Percentiles rank a stretch among this genome's conserved stretches.
phyloP scores from a whole-genome alignment of 2,113 vertebrate genomes.

The Triplophysa rosa region DNA sequence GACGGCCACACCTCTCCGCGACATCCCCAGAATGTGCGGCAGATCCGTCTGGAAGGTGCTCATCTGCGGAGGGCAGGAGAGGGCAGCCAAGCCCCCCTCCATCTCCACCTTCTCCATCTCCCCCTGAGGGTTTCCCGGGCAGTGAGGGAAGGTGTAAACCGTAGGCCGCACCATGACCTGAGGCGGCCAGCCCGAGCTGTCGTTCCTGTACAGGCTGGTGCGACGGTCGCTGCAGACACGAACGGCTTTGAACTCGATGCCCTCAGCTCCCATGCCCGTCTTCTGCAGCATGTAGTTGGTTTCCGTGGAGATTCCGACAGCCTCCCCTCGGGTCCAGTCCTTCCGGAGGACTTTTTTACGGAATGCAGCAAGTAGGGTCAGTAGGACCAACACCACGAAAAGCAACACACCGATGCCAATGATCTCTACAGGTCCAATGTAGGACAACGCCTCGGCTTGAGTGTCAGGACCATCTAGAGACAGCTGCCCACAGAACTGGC shows the following conservation, averaged over 20 bases:
- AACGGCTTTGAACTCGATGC: constrained; percentile 85
- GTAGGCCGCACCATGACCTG: constrained; percentile 91
- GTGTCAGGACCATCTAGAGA: constrained; percentile 75
- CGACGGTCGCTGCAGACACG: constrained; percentile 69
- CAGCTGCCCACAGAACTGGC: constrained; percentile 79
- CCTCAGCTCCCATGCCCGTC: constrained; percentile 72
- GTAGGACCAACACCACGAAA: constrained; percentile 84
- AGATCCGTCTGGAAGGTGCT: constrained; percentile 87
- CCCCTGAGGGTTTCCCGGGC: constrained; percentile 53
- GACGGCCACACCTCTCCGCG: constrained; percentile 87
- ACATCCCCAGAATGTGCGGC: constrained; percentile 76
- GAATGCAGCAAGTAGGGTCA: constrained; percentile 84
- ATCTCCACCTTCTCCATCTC: constrained; percentile 59
- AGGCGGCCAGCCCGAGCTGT: constrained; percentile 79
- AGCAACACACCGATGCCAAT: constrained; percentile 89
- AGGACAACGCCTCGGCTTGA: constrained; percentile 84
- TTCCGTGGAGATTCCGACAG: constrained; percentile 72
- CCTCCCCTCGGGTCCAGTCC: constrained; percentile 81
- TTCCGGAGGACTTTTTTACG: constrained; percentile 92
- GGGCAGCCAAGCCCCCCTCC: background rate
- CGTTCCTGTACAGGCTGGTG: constrained; percentile 57
- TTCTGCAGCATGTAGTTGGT: constrained; percentile 81
- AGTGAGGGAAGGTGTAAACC: constrained; percentile 75
- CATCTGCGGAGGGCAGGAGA: constrained; percentile 72
- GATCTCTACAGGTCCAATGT: constrained; percentile 91